Evolutionary conservation across 1,140 invertebrate species (phyloP).

Genomic region (Galleria mellonella): DNA sequence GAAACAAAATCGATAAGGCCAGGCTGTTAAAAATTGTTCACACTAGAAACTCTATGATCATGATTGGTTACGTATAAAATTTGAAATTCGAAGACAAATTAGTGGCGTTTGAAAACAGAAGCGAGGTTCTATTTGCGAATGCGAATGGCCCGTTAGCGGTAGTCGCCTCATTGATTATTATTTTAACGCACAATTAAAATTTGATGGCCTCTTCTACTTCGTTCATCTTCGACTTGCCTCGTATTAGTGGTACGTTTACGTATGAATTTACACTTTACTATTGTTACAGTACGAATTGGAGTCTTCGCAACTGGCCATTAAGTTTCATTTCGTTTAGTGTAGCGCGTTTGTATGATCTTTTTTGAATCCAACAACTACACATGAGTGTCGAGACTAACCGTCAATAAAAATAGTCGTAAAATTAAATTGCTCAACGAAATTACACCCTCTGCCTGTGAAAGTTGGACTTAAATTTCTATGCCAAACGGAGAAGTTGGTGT

Average conservation of each 20-base stretch:
- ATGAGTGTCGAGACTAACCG: slow-evolving; percentile 63
- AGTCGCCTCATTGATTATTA: slow-evolving; percentile 70
- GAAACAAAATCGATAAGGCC: too few relatives aligned
- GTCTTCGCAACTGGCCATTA: slow-evolving; percentile 6
- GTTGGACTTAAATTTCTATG: slow-evolving; percentile 6
- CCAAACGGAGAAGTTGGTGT: slow-evolving; percentile 10
- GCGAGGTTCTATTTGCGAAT: slow-evolving; percentile 36
- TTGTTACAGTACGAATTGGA: neutral
- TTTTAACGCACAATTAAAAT: slow-evolving; percentile 72
- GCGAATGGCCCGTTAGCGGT: slow-evolving; percentile 24
- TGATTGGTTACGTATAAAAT: neutral
- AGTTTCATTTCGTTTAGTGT: slow-evolving; percentile 13
- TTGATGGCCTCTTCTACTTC: slow-evolving; percentile 65
- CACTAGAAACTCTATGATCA: too few relatives aligned
- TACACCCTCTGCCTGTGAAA: slow-evolving; percentile 11
- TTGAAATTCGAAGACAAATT: slow-evolving; percentile 3
- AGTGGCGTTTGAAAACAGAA: slow-evolving; percentile 16
- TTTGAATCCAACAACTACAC: slow-evolving; percentile 20
- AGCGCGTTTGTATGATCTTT: slow-evolving; percentile 28
- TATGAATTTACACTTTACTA: slow-evolving; percentile 10
- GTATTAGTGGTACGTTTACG: slow-evolving; percentile 33
- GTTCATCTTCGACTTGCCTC: slow-evolving; percentile 61
- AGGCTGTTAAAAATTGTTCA: too few relatives aligned
- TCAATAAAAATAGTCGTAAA: slow-evolving; percentile 73
- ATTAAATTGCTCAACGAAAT: slow-evolving; percentile 27